Percentiles rank a stretch among this genome's conserved stretches.
Evolutionary conservation across 2,888 invertebrate genomes (phyloP).

Genomic region (Thymelicus acteon): DNA sequence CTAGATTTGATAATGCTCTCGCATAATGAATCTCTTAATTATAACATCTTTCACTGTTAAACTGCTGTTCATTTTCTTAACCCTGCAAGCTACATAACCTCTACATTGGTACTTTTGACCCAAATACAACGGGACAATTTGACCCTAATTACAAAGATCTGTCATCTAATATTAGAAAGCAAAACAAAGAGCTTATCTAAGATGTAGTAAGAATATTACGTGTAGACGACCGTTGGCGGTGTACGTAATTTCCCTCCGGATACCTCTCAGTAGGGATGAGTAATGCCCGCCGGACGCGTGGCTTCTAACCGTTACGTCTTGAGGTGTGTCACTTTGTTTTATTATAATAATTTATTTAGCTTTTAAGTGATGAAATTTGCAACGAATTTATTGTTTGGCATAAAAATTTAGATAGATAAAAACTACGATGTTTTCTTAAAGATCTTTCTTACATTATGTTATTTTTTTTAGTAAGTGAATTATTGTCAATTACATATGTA

Average conservation of each 20-base stretch:
- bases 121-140: not conserved
- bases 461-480: too few relatives aligned
- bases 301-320: slow-evolving; percentile 49
- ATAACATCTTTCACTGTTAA: too few relatives aligned
- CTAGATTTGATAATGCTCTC: too few relatives aligned
- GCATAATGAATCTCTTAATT: too few relatives aligned
- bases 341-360: slow-evolving; percentile 36
- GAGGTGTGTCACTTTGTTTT: slow-evolving; percentile 35
- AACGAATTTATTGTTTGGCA: too few relatives aligned
- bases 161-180: slow-evolving; percentile 14
- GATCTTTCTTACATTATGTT: too few relatives aligned
- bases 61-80: not conserved
- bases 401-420: too few relatives aligned
- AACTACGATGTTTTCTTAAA: too few relatives aligned
- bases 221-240: slow-evolving; percentile 45
- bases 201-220: slow-evolving; percentile 41
- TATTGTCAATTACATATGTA: too few relatives aligned
- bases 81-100: not conserved
- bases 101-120: not conserved
- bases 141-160: not conserved
- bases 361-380: not conserved
- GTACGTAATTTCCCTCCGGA: slow-evolving; percentile 79
- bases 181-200: slow-evolving; percentile 33
- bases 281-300: slow-evolving; percentile 70
- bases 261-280: slow-evolving; percentile 76